These are phyloP conservation scores for Dasypus novemcinctus DNA, from an alignment of 2,113 vertebrate species.

Conservation along the genomic window DNA sequence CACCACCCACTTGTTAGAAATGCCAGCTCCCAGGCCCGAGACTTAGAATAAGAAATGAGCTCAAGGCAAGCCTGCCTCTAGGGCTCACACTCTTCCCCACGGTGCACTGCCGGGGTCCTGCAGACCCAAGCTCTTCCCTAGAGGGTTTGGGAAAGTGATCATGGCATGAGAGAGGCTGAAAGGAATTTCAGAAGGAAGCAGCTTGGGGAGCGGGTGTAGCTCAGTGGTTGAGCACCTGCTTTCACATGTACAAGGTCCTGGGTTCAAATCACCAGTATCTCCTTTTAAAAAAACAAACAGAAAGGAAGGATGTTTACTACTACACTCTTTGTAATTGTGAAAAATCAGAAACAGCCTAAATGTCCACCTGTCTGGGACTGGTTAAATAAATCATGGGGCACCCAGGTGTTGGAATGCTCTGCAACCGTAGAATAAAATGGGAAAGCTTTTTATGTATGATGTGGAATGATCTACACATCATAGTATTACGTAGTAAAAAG, in stretches of 20 bases:
- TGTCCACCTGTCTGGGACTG: not conserved
- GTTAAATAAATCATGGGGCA: not conserved
- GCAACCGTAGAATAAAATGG: not conserved
- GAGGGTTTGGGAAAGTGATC: no score
- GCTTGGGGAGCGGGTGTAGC: no score
- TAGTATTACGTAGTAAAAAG: not conserved
- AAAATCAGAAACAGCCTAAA: not conserved
- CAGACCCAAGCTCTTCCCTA: not conserved
- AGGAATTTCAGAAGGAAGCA: not conserved
- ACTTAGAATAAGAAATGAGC: not conserved
- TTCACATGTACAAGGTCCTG: no score
- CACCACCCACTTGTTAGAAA: not conserved
- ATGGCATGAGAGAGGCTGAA: not conserved
- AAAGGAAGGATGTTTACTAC: not conserved
- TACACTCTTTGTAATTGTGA: not conserved
- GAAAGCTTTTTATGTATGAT: no score
- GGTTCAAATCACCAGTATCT: no score
- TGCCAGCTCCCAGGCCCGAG: not conserved
- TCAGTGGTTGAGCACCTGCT: no score
- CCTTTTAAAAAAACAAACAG: no score
- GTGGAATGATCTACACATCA: not conserved
- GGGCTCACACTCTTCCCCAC: not conserved
- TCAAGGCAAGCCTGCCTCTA: not conserved
- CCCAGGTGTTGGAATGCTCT: accelerated
- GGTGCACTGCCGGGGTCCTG: not conserved